Base-by-base conservation (phyloP, 2,113 vertebrate genomes). In the Cyanistes caeruleus region DNA sequence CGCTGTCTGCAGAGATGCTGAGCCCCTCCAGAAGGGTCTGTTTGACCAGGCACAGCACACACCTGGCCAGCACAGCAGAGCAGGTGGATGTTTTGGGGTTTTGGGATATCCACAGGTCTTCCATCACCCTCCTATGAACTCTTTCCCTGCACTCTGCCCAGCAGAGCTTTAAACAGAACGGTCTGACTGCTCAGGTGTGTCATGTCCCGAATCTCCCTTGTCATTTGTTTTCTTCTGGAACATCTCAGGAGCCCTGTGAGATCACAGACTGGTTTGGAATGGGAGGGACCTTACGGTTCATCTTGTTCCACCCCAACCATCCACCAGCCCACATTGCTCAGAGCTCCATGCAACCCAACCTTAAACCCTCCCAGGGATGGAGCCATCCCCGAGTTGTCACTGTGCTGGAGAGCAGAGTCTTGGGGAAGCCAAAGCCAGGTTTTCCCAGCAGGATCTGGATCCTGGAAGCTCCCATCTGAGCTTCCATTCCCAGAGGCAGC, bases 301-400 rank as follows among this genome's bases (percentile, higher is more conserved):
- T 27, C 51, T 43, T 20, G 18, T 72, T 72, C 25, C 16, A 56
- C 10, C 7, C 21, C 63, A 52, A 8, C 17, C 25, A 80, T 35
- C 15, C 69, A 21, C 13, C 28, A 46, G 28, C 14, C 4, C 62
- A 6, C 53, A 33, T 2, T 67, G 53, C 69, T 60, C 69, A 39
- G 68, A 39, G 37, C 68, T 59, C 37, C 60, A 39, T 52, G 44
- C 68, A 44, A 5, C 13, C 59, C 11, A 33, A 13, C 44, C 18
- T 51, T 6, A 44, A 16, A 21, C 4, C 4, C 41, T 72, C 21
- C 41, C 65, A 87, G 49, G 41, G 41, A 5, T 9, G 62, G 62
- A 74, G 20, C 78, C 78, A 82, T 3, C 9, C n/a, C 44, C 0
- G 0, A 1, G 11, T 3, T 63, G 35, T 53, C 51, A 13, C 37